Conservation (phyloP, 2,113 vertebrate species). For the Tylochromis polylepis region DNA sequence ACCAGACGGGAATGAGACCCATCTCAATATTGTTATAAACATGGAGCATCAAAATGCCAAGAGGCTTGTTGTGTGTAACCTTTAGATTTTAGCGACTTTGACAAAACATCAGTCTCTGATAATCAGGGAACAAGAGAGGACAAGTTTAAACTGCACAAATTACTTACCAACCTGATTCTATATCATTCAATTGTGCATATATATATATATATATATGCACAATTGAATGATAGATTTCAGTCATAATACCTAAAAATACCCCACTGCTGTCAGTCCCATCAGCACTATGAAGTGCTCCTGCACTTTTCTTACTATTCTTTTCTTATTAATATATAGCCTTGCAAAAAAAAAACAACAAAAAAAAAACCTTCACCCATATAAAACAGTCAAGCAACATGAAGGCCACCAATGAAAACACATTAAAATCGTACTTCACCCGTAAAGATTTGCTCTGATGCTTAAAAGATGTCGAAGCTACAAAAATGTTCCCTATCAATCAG, state of each 20-base stretch:
- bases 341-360: neutral
- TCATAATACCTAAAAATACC: neutral
- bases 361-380: fast-evolving
- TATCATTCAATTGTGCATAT: neutral
- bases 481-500: neutral
- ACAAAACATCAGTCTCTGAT: neutral
- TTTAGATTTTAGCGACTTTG: neutral
- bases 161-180: neutral
- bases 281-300: neutral
- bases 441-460: neutral
- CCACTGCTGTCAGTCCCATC: neutral
- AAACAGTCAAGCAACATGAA: neutral
- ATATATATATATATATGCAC: too few relatives aligned
- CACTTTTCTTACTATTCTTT: neutral
- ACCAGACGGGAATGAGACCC: neutral
- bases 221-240: too few relatives aligned
- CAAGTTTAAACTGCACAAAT: neutral
- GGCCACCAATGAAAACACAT: neutral
- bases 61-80: neutral
- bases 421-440: neutral
- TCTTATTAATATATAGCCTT: neutral
- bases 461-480: neutral
- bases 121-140: neutral
- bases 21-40: neutral
- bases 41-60: neutral